Evolutionary conservation across 35 echinoderm and acorn worm genomes (phyloP), one percentile per base, ranked within the genome.

Genomic region (Chiridota heheva): DNA sequence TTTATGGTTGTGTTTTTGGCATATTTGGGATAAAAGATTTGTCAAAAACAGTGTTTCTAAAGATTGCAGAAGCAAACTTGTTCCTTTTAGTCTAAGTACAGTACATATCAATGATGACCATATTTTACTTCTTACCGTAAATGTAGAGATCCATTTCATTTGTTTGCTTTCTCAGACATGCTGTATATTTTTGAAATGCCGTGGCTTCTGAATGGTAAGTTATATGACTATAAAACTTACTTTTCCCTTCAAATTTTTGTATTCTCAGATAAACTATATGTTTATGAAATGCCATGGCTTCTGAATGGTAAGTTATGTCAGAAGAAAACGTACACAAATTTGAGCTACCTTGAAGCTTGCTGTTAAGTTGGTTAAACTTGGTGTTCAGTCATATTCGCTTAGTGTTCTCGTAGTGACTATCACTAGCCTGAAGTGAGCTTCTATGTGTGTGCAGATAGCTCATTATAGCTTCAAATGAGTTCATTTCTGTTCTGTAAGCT

Each of bases 251-350:
- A 58, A 2, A 58, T 58, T 42, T 60, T 63, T 37, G 58, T 42
- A 27, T 73, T 42, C 60, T 15, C 42, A 94, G 91, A 84, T 3
- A 94, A 84, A 56, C 30, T 94, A 86, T 88, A 71, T 31, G 79
- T 94, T 18, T 88, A 93, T 77, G 86, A 94, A 35, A 94, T 94
- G 91, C 85, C 86, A 57, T 94, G 91, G 91, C 66, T 88, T 58
- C 44, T 94, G 41, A 94, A 94, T 80, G 81, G 91, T 94, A 80
- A 80, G 91, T 78, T 31, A 44, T 22, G 26, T n/a, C 47, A 36
- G 24, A n/a, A n/a, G n/a, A n/a, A n/a, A n/a, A n/a, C n/a, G n/a
- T n/a, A n/a, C n/a, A n/a, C n/a, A n/a, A n/a, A n/a, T n/a, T n/a
- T n/a, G n/a, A n/a, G n/a, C n/a, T n/a, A n/a, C n/a, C n/a, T n/a